phyloP scores from a whole-genome alignment of 1,140 invertebrate species.

The Penaeus japonicus region DNA sequence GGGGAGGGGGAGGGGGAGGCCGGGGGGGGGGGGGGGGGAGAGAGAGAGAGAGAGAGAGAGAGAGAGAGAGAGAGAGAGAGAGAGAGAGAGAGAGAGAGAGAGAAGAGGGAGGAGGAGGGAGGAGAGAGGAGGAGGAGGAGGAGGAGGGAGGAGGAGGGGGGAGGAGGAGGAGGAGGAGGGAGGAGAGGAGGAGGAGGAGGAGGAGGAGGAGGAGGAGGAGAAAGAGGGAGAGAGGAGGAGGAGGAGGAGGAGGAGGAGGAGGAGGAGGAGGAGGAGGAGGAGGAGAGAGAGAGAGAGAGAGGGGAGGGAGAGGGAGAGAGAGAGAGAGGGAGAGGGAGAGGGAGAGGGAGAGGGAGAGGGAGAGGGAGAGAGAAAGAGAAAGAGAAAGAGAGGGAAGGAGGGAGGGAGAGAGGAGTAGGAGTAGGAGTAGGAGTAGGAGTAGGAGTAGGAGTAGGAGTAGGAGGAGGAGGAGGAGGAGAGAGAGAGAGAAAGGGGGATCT shows the following conservation, averaged over 20 bases:
- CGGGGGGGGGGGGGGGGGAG: no score
- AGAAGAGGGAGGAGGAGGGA: no score
- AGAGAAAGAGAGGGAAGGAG: neutral
- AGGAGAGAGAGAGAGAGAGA: neutral
- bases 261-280: neutral
- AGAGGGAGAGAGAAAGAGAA: neutral
- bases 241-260: neutral
- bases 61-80: no score
- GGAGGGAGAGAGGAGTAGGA: neutral
- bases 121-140: no score
- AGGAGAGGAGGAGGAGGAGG: no score
- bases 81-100: no score
- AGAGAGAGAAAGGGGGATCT: neutral
- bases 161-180: no score
- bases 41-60: no score
- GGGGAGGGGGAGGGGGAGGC: no score
- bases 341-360: neutral
- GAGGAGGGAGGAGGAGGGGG: no score
- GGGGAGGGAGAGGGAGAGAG: neutral
- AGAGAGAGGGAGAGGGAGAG: neutral
- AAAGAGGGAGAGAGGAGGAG: neutral
- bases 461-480: neutral
- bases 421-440: no score
- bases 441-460: neutral
- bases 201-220: no score